Base-by-base conservation (phyloP, 1,140 invertebrate genomes). In the Ostrea edulis region DNA sequence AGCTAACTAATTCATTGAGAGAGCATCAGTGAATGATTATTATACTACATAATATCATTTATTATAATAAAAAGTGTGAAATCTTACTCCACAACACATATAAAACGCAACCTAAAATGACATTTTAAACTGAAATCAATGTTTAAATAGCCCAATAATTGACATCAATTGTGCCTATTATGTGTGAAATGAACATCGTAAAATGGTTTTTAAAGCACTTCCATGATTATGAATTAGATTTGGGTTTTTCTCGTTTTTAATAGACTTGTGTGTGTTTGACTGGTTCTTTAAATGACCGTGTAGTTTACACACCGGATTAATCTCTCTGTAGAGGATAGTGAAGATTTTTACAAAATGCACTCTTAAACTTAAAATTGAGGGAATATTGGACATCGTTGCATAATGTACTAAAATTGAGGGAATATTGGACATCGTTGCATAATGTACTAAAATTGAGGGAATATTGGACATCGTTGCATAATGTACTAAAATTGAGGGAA, bases 81-180 rank as follows among this genome's bases (percentile, higher is more conserved):
- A 77, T 77, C 4, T 29, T 22, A 77, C 68, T 29, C 68, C 25
- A 25, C 22, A 14, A 3, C 35, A 17, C 8, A 17, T 35, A 44
- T 44, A 44, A 44, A 1, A 44, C 5, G 5, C 5, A 44, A 44
- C 1, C 35, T 44, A 44, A 77, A 77, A 77, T 29, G 68, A 35
- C 68, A 77, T 35, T 29, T 77, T 77, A 77, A 77, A 29, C 68
- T 29, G 14, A 77, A 77, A 77, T 77, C 68, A 35, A 77, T 77
- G 68, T 77, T 77, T 29, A 77, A 62, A 62, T 62, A n/a, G 17
- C 55, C 55, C 17, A 62, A 62, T 62, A 62, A 62, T 62, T 77
- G 12, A 35, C 68, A 35, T 25, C 2, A 29, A 35, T 77, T 77
- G 29, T 29, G 25, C 12, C 8, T 35, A 14, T 77, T 0, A 25